A percentile compares a stretch with the other conserved stretches of the same genome.
phyloP scores from a whole-genome alignment of 1,140 invertebrate species.

The Laupala kohalensis region DNA sequence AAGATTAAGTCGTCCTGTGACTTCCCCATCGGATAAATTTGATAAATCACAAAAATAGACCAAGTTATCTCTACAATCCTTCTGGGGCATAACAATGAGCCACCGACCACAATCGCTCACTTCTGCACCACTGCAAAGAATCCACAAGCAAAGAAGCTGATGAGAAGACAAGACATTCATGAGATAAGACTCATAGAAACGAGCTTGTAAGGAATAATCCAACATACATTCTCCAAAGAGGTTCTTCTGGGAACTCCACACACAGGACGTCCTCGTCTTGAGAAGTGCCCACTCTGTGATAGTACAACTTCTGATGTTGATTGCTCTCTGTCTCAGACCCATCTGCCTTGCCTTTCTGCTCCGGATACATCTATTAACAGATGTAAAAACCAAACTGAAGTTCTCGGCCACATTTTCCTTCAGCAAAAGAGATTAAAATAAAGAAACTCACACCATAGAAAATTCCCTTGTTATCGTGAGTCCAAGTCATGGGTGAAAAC shows the following conservation, averaged over 20 bases:
- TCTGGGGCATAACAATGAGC: constrained; percentile 60
- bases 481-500: constrained; percentile 85
- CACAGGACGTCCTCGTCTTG: constrained; percentile 81
- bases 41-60: constrained; percentile 68
- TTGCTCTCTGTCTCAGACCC: constrained; percentile 81
- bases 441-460: constrained; percentile 73
- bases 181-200: too few species aligned
- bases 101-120: constrained; percentile 89
- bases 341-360: constrained; percentile 66
- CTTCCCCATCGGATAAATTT: constrained; percentile 35
- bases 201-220: constrained; percentile 10
- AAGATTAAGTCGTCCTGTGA: constrained; percentile 47
- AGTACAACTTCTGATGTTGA: constrained; percentile 86
- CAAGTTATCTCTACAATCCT: constrained; percentile 80
- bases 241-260: constrained; percentile 83
- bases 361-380: constrained; percentile 49
- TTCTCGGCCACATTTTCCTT: not conserved
- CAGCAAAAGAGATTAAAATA: not conserved
- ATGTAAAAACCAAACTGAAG: not conserved
- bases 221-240: constrained; percentile 82
- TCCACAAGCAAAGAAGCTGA: constrained; percentile 18
- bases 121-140: constrained; percentile 46
- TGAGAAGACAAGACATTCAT: too few species aligned
- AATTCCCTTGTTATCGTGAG: constrained; percentile 85
- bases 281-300: constrained; percentile 74